phyloP scores from a whole-genome alignment of 2,888 invertebrate genomes.

The Pemphredon lugubris region DNA sequence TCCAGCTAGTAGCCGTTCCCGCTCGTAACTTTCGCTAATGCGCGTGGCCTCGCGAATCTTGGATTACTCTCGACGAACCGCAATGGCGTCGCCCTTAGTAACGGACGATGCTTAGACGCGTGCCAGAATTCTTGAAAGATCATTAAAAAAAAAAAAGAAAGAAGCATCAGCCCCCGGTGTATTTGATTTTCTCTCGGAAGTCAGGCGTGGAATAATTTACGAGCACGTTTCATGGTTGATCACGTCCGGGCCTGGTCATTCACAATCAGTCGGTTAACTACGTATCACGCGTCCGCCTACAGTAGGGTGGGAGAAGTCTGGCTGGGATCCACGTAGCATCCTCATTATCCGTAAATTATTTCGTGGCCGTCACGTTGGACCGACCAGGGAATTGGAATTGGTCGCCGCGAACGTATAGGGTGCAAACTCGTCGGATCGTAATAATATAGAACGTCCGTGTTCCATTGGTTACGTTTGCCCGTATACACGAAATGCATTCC shows the following conservation, averaged over 20 bases:
- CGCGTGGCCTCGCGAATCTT: too few relatives aligned
- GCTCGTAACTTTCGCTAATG: too few relatives aligned
- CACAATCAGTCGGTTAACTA: constrained; percentile 60
- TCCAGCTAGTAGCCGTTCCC: too few relatives aligned
- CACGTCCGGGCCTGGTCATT: constrained; percentile 51
- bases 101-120: too few relatives aligned
- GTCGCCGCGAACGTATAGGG: constrained; percentile 53
- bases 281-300: constrained; percentile 38
- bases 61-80: too few relatives aligned
- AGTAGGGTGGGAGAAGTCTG: constrained; percentile 41
- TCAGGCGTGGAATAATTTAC: constrained; percentile 51
- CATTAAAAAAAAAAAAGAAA: constrained; percentile 9
- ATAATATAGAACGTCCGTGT: constrained; percentile 59
- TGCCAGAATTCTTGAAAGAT: neutral
- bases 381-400: constrained; percentile 65
- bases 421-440: constrained; percentile 57
- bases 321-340: constrained; percentile 57
- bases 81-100: too few relatives aligned
- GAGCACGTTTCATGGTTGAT: constrained; percentile 59
- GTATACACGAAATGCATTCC: constrained; percentile 42
- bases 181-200: constrained; percentile 23
- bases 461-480: constrained; percentile 54
- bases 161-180: neutral
- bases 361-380: constrained; percentile 64
- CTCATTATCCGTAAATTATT: constrained; percentile 73